Percentiles rank a stretch among this genome's conserved stretches.
Conservation (phyloP, 2,888 invertebrate species). For the Chouioia cunea region DNA sequence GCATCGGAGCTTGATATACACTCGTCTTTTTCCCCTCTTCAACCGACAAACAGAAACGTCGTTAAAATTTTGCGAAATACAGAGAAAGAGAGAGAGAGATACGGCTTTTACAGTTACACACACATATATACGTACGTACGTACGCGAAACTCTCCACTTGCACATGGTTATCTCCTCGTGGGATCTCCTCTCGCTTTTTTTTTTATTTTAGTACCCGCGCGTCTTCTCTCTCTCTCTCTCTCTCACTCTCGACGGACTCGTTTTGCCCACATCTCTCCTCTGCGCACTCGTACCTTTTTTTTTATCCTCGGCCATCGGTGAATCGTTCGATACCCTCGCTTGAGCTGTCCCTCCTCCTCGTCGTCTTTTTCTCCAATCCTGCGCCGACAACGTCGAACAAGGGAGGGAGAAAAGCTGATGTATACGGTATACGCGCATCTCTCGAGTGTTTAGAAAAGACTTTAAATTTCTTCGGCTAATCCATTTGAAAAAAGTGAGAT, state of each 20-base stretch:
- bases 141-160: constrained; percentile 56
- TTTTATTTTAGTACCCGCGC: constrained; percentile 60
- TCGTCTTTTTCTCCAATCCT: constrained; percentile 48
- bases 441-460: constrained; percentile 39
- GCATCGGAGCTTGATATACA: constrained; percentile 3
- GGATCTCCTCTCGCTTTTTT: constrained; percentile 58
- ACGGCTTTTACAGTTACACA: constrained; percentile 43
- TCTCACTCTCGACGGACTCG: constrained; percentile 30
- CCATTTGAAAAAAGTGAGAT: constrained; percentile 27
- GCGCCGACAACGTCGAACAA: constrained; percentile 25
- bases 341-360: constrained; percentile 24
- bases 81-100: constrained; percentile 43
- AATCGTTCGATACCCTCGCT: constrained; percentile 44
- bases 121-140: constrained; percentile 36
- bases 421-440: constrained; percentile 11
- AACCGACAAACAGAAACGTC: constrained; percentile 44
- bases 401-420: constrained; percentile 7
- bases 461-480: constrained; percentile 50
- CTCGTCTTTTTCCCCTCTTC: not conserved
- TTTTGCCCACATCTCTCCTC: constrained; percentile 31
- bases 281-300: constrained; percentile 44
- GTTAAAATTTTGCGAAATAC: constrained; percentile 45
- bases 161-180: constrained; percentile 61
- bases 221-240: constrained; percentile 49
- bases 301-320: constrained; percentile 46